Percentiles rank a stretch among this genome's conserved stretches.
Conservation (phyloP, 2,797 vertebrate species). For the Neoniphon sammara region DNA sequence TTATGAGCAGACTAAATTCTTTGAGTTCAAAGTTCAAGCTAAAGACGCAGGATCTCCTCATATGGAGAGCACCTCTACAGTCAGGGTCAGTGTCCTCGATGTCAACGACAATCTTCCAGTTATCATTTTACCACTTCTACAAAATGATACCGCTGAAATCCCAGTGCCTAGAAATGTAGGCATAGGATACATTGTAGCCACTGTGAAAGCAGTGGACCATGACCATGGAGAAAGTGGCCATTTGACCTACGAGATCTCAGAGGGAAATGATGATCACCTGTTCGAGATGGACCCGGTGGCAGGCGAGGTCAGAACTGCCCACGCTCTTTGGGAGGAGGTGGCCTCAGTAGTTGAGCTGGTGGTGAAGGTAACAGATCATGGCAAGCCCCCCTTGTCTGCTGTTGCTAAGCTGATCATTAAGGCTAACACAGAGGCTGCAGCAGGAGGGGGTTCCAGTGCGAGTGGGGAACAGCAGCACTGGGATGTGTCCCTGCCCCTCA, state of each 20-base stretch:
- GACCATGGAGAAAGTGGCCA: slow-evolving; percentile 98
- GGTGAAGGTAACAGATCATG: slow-evolving; percentile 97
- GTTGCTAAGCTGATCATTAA: slow-evolving; percentile 97
- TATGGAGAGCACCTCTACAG: slow-evolving; percentile 93
- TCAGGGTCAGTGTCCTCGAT: slow-evolving; percentile 92
- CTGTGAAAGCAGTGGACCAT: slow-evolving; percentile 94
- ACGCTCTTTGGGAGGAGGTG: slow-evolving; percentile 97
- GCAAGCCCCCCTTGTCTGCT: slow-evolving; percentile 95
- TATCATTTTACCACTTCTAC: slow-evolving; percentile 92
- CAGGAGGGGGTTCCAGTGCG: slow-evolving; percentile 90
- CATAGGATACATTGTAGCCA: slow-evolving; percentile 94
- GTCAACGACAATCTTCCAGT: slow-evolving; percentile 98
- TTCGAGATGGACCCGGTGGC: slow-evolving; percentile 96
- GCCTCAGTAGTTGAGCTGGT: slow-evolving; percentile 93
- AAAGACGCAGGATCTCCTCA: slow-evolving; percentile 97
- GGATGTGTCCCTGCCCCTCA: slow-evolving; percentile 97
- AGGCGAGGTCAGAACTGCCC: slow-evolving; percentile 94
- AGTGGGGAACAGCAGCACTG: slow-evolving; percentile 94
- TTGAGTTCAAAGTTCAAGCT: slow-evolving; percentile 96
- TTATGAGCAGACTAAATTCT: slow-evolving; percentile 97
- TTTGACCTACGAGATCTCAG: slow-evolving; percentile 96
- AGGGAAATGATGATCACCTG: slow-evolving; percentile 96
- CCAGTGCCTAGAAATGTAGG: slow-evolving; percentile 95
- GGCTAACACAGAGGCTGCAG: slow-evolving; percentile 88
- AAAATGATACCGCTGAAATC: slow-evolving; percentile 96